Conservation (phyloP, 2,888 invertebrate genomes). For the Tiliacea citrago region DNA sequence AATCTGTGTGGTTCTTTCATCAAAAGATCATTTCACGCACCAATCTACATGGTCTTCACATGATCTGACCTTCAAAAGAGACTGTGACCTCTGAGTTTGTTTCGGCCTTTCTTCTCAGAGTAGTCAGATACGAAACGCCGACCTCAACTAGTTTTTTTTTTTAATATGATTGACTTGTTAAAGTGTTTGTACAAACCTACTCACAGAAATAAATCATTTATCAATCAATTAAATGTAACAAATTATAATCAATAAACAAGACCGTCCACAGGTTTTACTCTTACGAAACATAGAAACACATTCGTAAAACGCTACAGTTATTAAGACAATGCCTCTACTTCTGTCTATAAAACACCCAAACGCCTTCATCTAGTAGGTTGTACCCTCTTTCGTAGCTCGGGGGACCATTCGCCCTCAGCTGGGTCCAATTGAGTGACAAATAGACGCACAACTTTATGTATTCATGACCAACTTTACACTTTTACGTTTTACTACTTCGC, state of each 20-base stretch:
- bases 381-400: slow-evolving; percentile 39
- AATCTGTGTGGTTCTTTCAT: no score
- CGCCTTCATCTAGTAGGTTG: neutral
- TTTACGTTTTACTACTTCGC: slow-evolving; percentile 51
- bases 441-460: slow-evolving; percentile 56
- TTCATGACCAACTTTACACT: slow-evolving; percentile 57
- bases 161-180: no score
- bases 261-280: neutral
- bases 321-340: slow-evolving; percentile 21
- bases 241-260: neutral
- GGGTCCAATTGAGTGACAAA: slow-evolving; percentile 63
- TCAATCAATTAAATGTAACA: no score
- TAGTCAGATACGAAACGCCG: no score
- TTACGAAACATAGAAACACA: neutral
- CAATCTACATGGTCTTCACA: no score
- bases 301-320: slow-evolving; percentile 22
- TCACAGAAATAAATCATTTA: no score
- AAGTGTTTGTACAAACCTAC: no score
- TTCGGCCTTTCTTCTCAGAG: no score
- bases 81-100: no score
- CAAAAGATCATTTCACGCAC: no score
- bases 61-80: no score
- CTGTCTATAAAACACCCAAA: slow-evolving; percentile 24
- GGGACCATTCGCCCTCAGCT: slow-evolving; percentile 48
- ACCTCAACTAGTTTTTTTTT: no score